A percentile compares a stretch with the other conserved stretches of the same genome.
These are phyloP conservation scores for Amiota communis DNA, from an alignment of 2,888 invertebrate species.

Conservation along the genomic window DNA sequence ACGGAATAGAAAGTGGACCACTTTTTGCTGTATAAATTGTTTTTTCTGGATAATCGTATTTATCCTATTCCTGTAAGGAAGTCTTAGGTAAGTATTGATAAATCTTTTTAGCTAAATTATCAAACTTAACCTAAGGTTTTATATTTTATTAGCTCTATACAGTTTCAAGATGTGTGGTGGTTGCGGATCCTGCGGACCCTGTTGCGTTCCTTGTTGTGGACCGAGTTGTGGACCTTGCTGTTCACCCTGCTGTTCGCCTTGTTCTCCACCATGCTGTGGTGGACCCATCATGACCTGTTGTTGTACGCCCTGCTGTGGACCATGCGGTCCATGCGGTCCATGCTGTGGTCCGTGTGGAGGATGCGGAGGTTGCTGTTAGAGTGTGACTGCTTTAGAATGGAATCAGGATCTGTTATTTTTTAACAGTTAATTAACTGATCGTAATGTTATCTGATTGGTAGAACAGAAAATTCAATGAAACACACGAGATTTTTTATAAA, in stretches of 20 bases:
- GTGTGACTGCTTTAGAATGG: not conserved
- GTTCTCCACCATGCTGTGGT: no score
- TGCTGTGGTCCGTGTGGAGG: not conserved
- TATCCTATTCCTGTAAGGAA: conserved; percentile 3
- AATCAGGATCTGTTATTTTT: no score
- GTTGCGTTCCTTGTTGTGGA: not conserved
- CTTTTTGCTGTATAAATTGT: not conserved
- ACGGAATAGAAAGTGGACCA: no score
- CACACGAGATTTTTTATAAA: no score
- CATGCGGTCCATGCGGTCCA: not conserved
- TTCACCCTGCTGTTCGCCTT: not conserved
- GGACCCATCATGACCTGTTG: no score
- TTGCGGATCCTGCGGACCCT: not conserved
- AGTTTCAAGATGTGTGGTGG: not conserved
- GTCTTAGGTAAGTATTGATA: not conserved
- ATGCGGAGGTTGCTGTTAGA: not conserved
- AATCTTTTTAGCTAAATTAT: not conserved
- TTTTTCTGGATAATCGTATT: not conserved
- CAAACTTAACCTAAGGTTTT: no score
- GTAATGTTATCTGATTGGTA: no score
- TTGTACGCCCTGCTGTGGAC: no score
- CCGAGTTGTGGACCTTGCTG: not conserved
- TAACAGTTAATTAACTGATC: no score
- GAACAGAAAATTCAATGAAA: no score
- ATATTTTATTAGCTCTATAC: not conserved